Percentiles rank a stretch among this genome's conserved stretches.
Evolutionary conservation across 2,888 invertebrate genomes (phyloP).

Genomic region (Xestoiulus laeticollis): DNA sequence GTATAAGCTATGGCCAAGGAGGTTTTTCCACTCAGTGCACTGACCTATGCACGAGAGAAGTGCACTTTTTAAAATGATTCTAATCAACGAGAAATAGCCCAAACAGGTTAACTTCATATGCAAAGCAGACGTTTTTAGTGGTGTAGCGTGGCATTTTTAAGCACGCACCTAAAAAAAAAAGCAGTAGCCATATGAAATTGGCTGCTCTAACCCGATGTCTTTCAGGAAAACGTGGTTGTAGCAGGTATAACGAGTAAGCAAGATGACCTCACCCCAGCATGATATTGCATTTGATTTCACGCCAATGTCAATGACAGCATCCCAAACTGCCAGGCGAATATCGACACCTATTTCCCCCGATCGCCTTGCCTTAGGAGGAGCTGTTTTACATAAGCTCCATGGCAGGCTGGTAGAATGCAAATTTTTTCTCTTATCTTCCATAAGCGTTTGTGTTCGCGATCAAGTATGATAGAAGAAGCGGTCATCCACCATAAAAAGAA

Average conservation of each 20-base stretch:
- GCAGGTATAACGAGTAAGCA: neutral
- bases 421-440: neutral
- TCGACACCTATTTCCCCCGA: neutral
- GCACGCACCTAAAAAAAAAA: neutral
- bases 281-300: neutral
- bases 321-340: neutral
- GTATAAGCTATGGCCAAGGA: neutral
- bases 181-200: neutral
- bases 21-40: neutral
- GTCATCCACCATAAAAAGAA: neutral
- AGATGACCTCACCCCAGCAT: neutral
- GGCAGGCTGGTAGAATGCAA: neutral
- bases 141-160: neutral
- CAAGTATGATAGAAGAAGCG: neutral
- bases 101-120: constrained; percentile 24
- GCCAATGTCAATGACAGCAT: constrained; percentile 20
- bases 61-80: neutral
- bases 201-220: neutral
- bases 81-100: neutral
- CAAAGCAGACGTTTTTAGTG: neutral
- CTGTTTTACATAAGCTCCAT: neutral
- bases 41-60: constrained; percentile 10
- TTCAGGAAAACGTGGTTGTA: neutral
- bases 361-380: neutral
- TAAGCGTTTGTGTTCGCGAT: neutral